A percentile compares a stretch with the other conserved stretches of the same genome.
Evolutionary conservation across 2,888 invertebrate genomes (phyloP).

Genomic region (Ecdyonurus torrentis): DNA sequence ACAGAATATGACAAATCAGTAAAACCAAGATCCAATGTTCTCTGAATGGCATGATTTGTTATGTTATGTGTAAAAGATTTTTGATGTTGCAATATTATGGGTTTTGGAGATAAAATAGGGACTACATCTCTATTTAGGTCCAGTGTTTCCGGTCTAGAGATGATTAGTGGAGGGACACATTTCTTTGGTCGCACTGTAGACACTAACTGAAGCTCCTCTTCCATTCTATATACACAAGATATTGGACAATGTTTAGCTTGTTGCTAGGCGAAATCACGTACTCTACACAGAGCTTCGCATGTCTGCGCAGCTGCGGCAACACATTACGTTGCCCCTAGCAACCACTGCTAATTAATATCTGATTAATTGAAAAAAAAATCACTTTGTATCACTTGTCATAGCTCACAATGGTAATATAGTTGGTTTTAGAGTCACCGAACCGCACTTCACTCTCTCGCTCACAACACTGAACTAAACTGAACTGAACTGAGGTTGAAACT

Average conservation of each 20-base stretch:
- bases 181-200: too few relatives aligned
- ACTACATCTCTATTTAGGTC: not conserved
- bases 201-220: not conserved
- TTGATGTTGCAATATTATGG: not conserved
- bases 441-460: too few relatives aligned
- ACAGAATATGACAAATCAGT: slow-evolving; percentile 46
- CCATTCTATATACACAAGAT: too few relatives aligned
- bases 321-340: not conserved
- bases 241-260: too few relatives aligned
- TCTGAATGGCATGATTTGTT: slow-evolving; percentile 10
- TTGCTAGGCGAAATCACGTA: not conserved
- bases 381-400: too few relatives aligned
- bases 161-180: not conserved
- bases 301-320: not conserved
- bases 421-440: too few relatives aligned
- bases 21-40: slow-evolving; percentile 44
- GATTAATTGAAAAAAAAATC: too few relatives aligned
- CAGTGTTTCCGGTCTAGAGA: not conserved
- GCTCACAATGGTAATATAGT: too few relatives aligned
- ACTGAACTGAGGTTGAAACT: too few relatives aligned
- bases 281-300: too few relatives aligned
- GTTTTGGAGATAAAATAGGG: not conserved
- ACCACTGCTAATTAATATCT: not conserved
- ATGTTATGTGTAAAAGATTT: not conserved
- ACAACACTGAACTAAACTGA: too few relatives aligned